These are phyloP conservation scores for Diprion similis DNA, from an alignment of 1,140 invertebrate species.

Conservation along the genomic window DNA sequence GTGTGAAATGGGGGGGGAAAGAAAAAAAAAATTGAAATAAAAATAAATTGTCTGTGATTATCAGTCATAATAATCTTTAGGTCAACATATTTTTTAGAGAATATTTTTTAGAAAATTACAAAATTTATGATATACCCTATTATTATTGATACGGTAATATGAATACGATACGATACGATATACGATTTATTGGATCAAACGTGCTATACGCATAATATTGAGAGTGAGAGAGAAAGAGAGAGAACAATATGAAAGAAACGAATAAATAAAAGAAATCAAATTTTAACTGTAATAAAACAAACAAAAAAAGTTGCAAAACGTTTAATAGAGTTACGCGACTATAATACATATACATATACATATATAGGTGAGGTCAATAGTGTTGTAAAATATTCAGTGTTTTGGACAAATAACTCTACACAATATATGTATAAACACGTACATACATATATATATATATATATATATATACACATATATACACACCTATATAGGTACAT, in stretches of 20 bases:
- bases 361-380: constrained; percentile 59
- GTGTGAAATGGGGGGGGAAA: constrained; percentile 14
- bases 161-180: constrained; percentile 36
- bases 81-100: constrained; percentile 62
- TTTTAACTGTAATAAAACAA: constrained; percentile 32
- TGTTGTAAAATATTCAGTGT: constrained; percentile 62
- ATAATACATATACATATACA: too few relatives aligned
- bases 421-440: too few relatives aligned
- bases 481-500: too few relatives aligned
- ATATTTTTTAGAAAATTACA: constrained; percentile 63
- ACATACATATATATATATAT: too few relatives aligned
- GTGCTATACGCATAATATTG: constrained; percentile 48
- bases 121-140: constrained; percentile 59
- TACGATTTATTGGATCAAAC: constrained; percentile 49
- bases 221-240: constrained; percentile 34
- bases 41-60: constrained; percentile 61
- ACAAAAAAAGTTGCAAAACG: constrained; percentile 51
- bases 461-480: too few relatives aligned
- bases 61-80: constrained; percentile 63
- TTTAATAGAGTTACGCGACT: constrained; percentile 54
- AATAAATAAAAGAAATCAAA: constrained; percentile 26
- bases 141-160: constrained; percentile 49
- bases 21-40: constrained; percentile 34
- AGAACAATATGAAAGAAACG: constrained; percentile 24
- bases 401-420: constrained; percentile 25